Base-by-base conservation (phyloP, 2,888 invertebrate genomes). In the Nipponacmea schrenckii region DNA sequence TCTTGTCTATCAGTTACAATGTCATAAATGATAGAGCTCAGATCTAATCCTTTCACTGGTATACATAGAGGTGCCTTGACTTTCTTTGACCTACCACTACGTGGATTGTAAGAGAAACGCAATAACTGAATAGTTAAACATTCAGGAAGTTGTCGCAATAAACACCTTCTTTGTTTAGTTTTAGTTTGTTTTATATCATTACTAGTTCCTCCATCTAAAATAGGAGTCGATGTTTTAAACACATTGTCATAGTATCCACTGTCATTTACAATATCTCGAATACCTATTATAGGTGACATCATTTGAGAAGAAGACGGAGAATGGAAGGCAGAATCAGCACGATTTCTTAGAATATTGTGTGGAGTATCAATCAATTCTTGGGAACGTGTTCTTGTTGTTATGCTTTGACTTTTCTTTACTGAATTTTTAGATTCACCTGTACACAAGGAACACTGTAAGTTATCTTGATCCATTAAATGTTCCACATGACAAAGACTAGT, bases 81-180 rank as follows among this genome's bases (percentile, higher is more conserved):
- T 76, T 88, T 88, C 27, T 78, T 69, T 0, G 83, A 76, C 44
- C 80, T 76, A n/a, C 80, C 78, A 3, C 80, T 78, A 39, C 74
- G 74, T 39, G 79, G 78, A 65, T 83, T 81, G 76, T 81, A 86
- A 0, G 80, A 76, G 73, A 87, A 87, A 15, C 88, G 79, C 80
- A 87, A 76, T 56, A 87, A 74, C 79, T 88, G 88, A 67, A 88
- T 82, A 46, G 85, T 83, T 4, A 88, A 81, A 75, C 87, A 88
- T 70, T 87, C 85, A 1, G 88, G 87, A 44, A 88, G 74, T 74
- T 87, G 87, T 7, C 86, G 78, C 17, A 88, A 77, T 39, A 87
- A 74, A 56, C 85, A 85, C 20, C 85, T 76, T 20, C 86, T 76
- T 74, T 87, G 81, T n/a, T 83, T 80, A 72, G 84, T 81, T 15